Percentiles rank a stretch among this genome's conserved stretches.
These are phyloP conservation scores for Volucella bombylans DNA, from an alignment of 2,888 invertebrate genomes.

Conservation along the genomic window DNA sequence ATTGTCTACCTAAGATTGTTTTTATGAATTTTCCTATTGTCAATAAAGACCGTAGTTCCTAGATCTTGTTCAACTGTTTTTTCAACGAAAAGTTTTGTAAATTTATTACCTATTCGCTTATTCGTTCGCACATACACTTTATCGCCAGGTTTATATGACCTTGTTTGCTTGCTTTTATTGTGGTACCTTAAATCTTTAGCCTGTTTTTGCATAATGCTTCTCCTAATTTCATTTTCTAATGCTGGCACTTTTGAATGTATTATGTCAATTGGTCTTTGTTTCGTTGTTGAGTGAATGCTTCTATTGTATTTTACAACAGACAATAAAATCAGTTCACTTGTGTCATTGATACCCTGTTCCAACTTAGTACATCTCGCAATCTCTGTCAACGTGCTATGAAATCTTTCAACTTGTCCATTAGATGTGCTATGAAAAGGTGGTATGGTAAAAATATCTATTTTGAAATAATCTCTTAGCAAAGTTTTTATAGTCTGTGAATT, in stretches of 20 bases:
- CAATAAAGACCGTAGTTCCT: conserved; percentile 7
- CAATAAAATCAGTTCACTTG: too few species aligned
- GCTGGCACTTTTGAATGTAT: not conserved
- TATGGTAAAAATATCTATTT: too few species aligned
- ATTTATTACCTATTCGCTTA: conserved; percentile 51
- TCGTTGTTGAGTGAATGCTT: too few species aligned
- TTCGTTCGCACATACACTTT: conserved; percentile 42
- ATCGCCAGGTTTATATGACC: not conserved
- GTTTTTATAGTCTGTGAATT: too few species aligned
- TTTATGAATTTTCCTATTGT: conserved; percentile 31
- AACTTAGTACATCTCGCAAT: conserved; percentile 52
- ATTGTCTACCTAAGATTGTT: conserved; percentile 21
- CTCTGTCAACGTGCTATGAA: too few species aligned
- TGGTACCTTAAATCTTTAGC: conserved; percentile 11
- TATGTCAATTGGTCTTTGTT: too few species aligned
- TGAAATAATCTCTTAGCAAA: too few species aligned
- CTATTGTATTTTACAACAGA: too few species aligned
- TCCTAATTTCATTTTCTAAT: conserved; percentile 17
- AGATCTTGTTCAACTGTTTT: not conserved
- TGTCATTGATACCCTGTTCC: not conserved
- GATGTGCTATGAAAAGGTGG: too few species aligned
- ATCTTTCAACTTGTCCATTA: too few species aligned
- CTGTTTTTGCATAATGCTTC: not conserved
- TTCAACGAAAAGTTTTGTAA: conserved; percentile 42
- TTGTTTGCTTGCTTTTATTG: not conserved